Conservation (phyloP, 1,140 invertebrate genomes). For the Matsumurasca onukii region DNA sequence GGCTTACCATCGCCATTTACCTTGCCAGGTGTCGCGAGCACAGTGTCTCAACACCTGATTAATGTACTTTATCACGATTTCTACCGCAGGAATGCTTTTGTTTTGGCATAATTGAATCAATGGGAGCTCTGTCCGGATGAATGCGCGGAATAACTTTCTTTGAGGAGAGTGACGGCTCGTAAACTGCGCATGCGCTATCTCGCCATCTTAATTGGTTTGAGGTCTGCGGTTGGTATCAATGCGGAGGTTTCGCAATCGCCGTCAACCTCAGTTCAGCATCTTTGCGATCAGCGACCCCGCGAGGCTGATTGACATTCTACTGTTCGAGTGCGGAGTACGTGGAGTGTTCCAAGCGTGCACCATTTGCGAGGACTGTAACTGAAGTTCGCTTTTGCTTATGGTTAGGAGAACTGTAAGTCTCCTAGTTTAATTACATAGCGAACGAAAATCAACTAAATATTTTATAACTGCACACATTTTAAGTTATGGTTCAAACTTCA, state of each 20-base stretch:
- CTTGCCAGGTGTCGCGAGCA: background rate
- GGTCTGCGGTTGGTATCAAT: background rate
- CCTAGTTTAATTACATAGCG: no score
- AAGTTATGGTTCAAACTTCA: no score
- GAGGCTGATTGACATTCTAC: no score
- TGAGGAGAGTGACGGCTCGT: background rate
- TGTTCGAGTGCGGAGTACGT: no score
- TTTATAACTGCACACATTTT: no score
- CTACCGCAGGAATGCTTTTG: conserved; percentile 22
- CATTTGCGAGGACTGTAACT: no score
- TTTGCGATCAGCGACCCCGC: no score
- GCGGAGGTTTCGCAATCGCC: background rate
- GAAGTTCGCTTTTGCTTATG: no score
- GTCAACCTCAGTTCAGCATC: no score
- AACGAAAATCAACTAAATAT: no score
- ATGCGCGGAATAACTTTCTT: conserved; percentile 16
- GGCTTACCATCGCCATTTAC: background rate
- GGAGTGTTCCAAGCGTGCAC: no score
- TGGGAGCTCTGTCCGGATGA: conserved; percentile 17
- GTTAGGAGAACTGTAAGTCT: no score
- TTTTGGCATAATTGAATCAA: conserved; percentile 27
- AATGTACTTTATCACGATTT: conserved; percentile 19
- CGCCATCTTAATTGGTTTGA: background rate
- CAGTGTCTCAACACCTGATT: conserved; percentile 10
- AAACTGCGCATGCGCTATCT: background rate